Percentiles rank a stretch among this genome's conserved stretches.
phyloP scores from a whole-genome alignment of 2,797 vertebrate genomes.

The Xerus rutilus region DNA sequence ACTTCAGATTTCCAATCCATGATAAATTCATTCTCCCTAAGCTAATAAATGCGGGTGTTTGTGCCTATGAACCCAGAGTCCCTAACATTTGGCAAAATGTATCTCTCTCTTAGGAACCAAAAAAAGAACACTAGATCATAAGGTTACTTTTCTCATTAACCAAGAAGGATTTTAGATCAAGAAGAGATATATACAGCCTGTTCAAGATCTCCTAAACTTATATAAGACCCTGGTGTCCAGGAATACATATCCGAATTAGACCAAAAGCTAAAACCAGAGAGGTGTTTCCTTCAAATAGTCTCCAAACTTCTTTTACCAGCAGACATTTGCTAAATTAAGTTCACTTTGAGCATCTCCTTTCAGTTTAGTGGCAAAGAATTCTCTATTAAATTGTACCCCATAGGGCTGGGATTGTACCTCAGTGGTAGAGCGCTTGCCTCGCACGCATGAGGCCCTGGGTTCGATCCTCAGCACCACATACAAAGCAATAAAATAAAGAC shows the following conservation, averaged over 20 bases:
- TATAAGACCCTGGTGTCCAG: background rate
- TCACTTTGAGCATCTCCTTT: slow-evolving; percentile 46
- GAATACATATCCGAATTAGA: slow-evolving; percentile 27
- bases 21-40: slow-evolving; percentile 45
- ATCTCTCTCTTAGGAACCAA: slow-evolving; percentile 35
- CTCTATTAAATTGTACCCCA: slow-evolving; percentile 31
- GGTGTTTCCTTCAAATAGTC: slow-evolving; percentile 40
- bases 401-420: too few species aligned
- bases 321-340: slow-evolving; percentile 46
- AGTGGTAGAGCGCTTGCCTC: too few species aligned
- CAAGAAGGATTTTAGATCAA: slow-evolving; percentile 53
- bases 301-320: slow-evolving; percentile 41
- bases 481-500: too few species aligned
- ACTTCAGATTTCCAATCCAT: slow-evolving; percentile 56
- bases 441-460: too few species aligned
- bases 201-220: slow-evolving; percentile 20
- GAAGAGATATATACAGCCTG: background rate
- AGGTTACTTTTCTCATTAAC: slow-evolving; percentile 64
- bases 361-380: slow-evolving; percentile 44
- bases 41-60: slow-evolving; percentile 9
- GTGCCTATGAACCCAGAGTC: background rate
- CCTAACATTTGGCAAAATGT: slow-evolving; percentile 2
- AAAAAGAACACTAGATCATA: slow-evolving; percentile 23
- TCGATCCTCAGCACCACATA: too few species aligned
- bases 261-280: slow-evolving; percentile 42